Base-by-base conservation (phyloP, 2,888 invertebrate genomes). In the Lasioglossum marginatum region DNA sequence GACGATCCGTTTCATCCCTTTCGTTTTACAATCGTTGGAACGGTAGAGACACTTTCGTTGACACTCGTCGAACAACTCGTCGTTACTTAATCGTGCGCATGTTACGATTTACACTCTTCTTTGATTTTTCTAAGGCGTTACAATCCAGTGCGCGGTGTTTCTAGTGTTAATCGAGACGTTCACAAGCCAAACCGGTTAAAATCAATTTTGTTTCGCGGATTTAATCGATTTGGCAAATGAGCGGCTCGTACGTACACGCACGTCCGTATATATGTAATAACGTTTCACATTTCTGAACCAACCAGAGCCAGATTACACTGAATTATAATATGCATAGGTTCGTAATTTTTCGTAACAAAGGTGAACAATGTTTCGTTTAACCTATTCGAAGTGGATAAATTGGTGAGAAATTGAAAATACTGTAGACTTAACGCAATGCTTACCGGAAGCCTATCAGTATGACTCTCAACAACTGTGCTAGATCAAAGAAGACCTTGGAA, bases 251-350 rank as follows among this genome's bases (percentile, higher is more conserved):
- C 31, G 74, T 71, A 73, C 72, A 81, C 71, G 73, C 52, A 77
- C 78, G 70, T 73, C 79, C 79, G 77, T 74, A 78, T 63, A 80
- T 52, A 82, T 86, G 74, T 63, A 77, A 78, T 83, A 27, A 52
- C 6, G 23, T 82, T 60, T 70, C 70, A 52, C 34, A 71, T 71
- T 19, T 83, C 57, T 63, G 27, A 2, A 63, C 63, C 63, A 14
- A 31, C 63, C 63, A 63, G 63, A 63, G 63, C 63, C 63, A 63
- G 31, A 16, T 14, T 6, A 31, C 31, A 6, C 31, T 2, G 6
- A 31, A 63, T 63, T 14, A 63, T 4, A 63, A 27, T 60, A 34
- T 34, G n/a, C 60, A 27, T 27, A 14, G 1, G 27, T 27, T 4
- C 27, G 60, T 10, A 27, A 48, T 23, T 23, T 23, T 52, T 6